phyloP scores from a whole-genome alignment of 2,888 invertebrate species.

The Phortica magna region DNA sequence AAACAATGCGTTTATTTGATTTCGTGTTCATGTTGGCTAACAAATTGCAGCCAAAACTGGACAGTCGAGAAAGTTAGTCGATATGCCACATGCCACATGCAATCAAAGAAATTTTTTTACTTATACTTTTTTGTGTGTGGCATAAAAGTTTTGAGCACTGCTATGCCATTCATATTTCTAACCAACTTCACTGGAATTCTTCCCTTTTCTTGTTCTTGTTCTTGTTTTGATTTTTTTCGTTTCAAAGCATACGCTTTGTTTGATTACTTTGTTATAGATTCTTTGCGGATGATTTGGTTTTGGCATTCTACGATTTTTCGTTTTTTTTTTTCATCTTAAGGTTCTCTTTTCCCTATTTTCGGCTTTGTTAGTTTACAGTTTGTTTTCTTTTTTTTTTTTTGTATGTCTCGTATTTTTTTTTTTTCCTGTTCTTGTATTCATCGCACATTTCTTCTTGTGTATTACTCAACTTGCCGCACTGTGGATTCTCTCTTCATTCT shows the following conservation, averaged over 20 bases:
- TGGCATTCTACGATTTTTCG: too few relatives aligned
- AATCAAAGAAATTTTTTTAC: neutral
- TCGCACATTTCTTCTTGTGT: neutral
- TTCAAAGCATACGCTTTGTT: constrained; percentile 56
- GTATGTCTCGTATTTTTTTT: neutral
- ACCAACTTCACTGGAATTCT: neutral
- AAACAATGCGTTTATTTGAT: constrained; percentile 39
- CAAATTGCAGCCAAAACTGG: constrained; percentile 64
- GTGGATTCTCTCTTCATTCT: neutral
- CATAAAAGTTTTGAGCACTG: neutral
- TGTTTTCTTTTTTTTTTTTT: neutral
- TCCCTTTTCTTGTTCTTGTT: neutral
- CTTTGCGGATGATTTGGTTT: constrained; percentile 59
- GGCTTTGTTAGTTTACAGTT: neutral
- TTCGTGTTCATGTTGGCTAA: constrained; percentile 67
- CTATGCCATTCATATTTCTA: neutral
- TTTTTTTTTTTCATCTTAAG: neutral
- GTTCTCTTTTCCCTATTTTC: constrained; percentile 1
- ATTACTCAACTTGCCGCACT: neutral
- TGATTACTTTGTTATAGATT: constrained; percentile 72
- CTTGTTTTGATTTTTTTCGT: constrained; percentile 49
- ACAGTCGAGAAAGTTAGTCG: neutral
- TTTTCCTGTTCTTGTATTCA: neutral
- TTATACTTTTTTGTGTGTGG: too few relatives aligned
- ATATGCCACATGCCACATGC: neutral